Percentiles rank a stretch among this genome's conserved stretches.
phyloP scores from a whole-genome alignment of 2,888 invertebrate species.

The Caenorhabditis sp. region DNA sequence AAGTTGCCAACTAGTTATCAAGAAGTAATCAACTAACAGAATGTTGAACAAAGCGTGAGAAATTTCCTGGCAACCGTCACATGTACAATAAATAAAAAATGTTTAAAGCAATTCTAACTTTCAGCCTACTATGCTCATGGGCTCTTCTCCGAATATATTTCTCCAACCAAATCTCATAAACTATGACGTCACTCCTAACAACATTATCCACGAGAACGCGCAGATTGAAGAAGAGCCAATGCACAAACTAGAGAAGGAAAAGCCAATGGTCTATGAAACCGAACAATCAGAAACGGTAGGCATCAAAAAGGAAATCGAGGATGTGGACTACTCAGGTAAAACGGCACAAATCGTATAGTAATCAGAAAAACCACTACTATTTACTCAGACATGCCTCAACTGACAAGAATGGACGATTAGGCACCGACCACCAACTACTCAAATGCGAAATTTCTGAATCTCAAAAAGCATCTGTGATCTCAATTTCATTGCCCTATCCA shows the following conservation, averaged over 20 bases:
- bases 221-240: conserved; percentile 20
- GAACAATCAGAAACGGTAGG: not conserved
- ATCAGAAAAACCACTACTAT: not conserved
- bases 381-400: conserved; percentile 38
- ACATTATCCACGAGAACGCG: not conserved
- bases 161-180: not conserved
- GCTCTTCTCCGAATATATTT: not conserved
- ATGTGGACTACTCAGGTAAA: not conserved
- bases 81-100: not conserved
- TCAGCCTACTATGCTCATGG: not conserved
- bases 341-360: too few relatives aligned
- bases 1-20: too few relatives aligned
- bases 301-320: conserved; percentile 8
- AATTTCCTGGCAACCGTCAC: too few relatives aligned
- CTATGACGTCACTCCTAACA: not conserved
- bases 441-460: too few relatives aligned
- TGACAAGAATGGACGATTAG: conserved; percentile 85
- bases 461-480: conserved; percentile 25
- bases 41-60: too few relatives aligned
- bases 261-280: conserved; percentile 1
- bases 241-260: conserved; percentile 34
- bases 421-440: not conserved
- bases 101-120: not conserved
- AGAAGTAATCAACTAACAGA: too few relatives aligned
- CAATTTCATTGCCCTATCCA: conserved; percentile 62